Base-by-base conservation (phyloP, 1,140 invertebrate species). In the Drosophila parvula region DNA sequence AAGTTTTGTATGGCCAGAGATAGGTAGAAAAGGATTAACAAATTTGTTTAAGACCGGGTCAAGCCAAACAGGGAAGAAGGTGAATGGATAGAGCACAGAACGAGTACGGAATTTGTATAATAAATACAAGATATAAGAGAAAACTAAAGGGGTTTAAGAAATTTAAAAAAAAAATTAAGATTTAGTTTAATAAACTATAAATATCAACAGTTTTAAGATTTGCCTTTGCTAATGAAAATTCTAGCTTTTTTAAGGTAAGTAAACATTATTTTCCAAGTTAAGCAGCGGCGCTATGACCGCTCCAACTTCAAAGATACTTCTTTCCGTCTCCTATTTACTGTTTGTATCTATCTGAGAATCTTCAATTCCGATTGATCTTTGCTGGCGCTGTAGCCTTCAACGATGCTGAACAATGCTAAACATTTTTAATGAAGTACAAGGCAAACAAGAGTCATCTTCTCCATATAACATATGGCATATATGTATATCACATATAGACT, bases 361-460 rank as follows among this genome's bases (percentile, higher is more conserved):
- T n/a, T 6, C 3, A 38, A 6, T 22, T 62, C 38, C 68, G 60
- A 78, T 85, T 85, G 81, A 78, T 68, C 50, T 53, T 53, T 45
- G 48, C 61, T 50, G 74, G 61, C 61, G 82, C 57, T 81, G 61
- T 44, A 43, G 32, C 44, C 57, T 43, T 57, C 81, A 81, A 78
- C 64, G 63, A 74, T 78, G 78, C 74, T 48, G 57, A 75, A 85
- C 78, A 78, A 81, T 82, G 79, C 79, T 86, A 86, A 86, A 88
- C 76, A 86, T 28, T 79, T 83, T 88, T 88, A 79, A 86, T 88
- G 76, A 88, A 86, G 76, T 82, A 62, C 67, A 44, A 51, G 50
- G 36, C 79, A 85, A 86, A 86, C 70, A 82, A 10, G 61, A 1
- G 3, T 14, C 32, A 27, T 18, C 11, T 45, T 40, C 22, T 14